Evolutionary conservation across 1,140 invertebrate species (phyloP), one percentile per base, ranked within the genome.

Genomic region (Penaeus vannamei): DNA sequence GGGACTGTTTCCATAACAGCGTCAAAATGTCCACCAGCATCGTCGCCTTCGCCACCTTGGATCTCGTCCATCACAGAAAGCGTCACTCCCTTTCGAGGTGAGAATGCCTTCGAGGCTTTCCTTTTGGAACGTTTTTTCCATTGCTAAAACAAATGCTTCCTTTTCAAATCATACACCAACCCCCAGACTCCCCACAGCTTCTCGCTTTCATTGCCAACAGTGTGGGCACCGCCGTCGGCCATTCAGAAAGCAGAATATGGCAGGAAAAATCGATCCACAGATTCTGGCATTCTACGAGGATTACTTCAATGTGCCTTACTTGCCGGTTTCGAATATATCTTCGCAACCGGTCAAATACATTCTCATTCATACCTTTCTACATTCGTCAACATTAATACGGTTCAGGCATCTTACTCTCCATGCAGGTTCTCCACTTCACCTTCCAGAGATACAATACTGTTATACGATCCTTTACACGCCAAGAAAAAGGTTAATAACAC

Each of bases 201-300:
- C n/a, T n/a, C 20, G 2, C 14, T 36, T 17, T n/a, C 10, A 42
- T 53, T 36, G 59, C 26, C 14, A 53, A 82, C 53, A 0, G 96
- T 99, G 3, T 98, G 97, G 96, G 95, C 97, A 0, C 94, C 97
- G 4, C 94, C 95, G n/a, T 96, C 97, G 91, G 97, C 97, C 4
- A 94, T 98, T 7, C 93, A 96, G 20, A 97, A 98, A 77, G 95
- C 97, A 0, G 93, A 94, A 0, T 95, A 95, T 91, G 94, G 96
- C 1, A 93, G 96, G 23, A 93, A n/a, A 94, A n/a, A 94, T 96
- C 81, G 94, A 96, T 12, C 93, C 94, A 1, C 10, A 17, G 53
- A 53, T 53, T 53, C 8, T 53, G 53, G 53, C 53, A 12, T 53
- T 53, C 53, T 53, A 53, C 53, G 53, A 53, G 14, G 8, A 53